phyloP scores from a whole-genome alignment of 2,113 vertebrate genomes.

The Polypterus bichir region DNA sequence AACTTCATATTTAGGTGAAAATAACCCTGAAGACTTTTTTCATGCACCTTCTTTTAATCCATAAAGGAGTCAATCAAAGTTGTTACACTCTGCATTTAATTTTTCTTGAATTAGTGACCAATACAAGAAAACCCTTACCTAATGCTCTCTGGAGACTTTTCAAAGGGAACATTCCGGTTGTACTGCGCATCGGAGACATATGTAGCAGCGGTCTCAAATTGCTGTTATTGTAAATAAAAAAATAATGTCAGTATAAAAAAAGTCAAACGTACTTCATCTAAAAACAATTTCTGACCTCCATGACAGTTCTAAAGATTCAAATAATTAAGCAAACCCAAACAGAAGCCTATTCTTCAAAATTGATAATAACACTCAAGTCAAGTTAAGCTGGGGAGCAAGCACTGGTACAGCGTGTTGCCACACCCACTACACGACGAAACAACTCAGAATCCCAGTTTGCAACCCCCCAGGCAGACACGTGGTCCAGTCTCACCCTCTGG shows the following conservation, averaged over 20 bases:
- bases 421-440: too few species aligned
- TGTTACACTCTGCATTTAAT: too few species aligned
- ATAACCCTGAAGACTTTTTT: too few species aligned
- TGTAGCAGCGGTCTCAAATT: constrained; percentile 66
- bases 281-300: background rate
- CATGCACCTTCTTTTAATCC: too few species aligned
- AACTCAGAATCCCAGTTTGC: too few species aligned
- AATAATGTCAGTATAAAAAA: background rate
- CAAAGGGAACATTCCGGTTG: constrained; percentile 79
- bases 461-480: too few species aligned
- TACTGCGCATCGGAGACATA: constrained; percentile 85
- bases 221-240: constrained; percentile 33
- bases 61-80: too few species aligned
- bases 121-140: constrained; percentile 44
- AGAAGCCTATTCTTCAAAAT: background rate
- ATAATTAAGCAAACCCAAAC: background rate
- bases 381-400: background rate
- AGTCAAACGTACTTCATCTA: background rate
- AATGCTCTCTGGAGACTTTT: constrained; percentile 64
- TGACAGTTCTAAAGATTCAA: background rate
- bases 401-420: background rate
- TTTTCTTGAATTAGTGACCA: too few species aligned
- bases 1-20: too few species aligned
- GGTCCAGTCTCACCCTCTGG: too few species aligned
- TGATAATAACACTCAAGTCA: background rate